Evolutionary conservation across 2,888 invertebrate species (phyloP).

Genomic region (Elegia similella): DNA sequence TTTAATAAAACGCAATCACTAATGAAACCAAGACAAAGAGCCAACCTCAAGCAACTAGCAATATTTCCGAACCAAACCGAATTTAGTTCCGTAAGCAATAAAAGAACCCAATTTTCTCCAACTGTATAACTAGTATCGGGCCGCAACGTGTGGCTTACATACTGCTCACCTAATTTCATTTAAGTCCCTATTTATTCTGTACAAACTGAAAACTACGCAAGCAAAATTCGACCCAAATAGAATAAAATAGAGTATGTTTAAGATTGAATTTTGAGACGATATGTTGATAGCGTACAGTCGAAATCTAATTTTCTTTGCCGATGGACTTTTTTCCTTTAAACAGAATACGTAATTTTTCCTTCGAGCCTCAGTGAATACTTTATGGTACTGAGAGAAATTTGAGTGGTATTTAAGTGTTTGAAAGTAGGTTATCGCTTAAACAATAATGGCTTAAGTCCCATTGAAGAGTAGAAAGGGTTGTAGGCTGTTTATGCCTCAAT

Average conservation of each 20-base stretch:
- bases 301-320: conserved; percentile 10
- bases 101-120: conserved; percentile 7
- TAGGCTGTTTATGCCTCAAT: neutral
- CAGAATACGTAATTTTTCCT: conserved; percentile 7
- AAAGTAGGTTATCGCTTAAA: neutral
- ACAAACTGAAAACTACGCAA: neutral
- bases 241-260: neutral
- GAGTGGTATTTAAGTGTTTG: conserved; percentile 1
- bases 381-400: neutral
- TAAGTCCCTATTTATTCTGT: conserved; percentile 1
- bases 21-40: neutral
- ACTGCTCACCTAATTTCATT: conserved; percentile 12
- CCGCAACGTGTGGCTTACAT: conserved; percentile 7
- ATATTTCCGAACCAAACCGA: conserved; percentile 1
- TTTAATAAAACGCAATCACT: neutral
- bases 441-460: conserved; percentile 1
- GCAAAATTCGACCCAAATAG: neutral
- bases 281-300: conserved; percentile 6
- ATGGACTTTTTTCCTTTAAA: conserved; percentile 5
- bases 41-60: neutral
- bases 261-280: neutral
- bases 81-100: conserved; percentile 5
- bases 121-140: conserved; percentile 5
- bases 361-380: neutral
- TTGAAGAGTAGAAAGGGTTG: neutral